Evolutionary conservation across 2,888 invertebrate genomes (phyloP), one percentile per base, ranked within the genome.

Genomic region (Andrena haemorrhoa): DNA sequence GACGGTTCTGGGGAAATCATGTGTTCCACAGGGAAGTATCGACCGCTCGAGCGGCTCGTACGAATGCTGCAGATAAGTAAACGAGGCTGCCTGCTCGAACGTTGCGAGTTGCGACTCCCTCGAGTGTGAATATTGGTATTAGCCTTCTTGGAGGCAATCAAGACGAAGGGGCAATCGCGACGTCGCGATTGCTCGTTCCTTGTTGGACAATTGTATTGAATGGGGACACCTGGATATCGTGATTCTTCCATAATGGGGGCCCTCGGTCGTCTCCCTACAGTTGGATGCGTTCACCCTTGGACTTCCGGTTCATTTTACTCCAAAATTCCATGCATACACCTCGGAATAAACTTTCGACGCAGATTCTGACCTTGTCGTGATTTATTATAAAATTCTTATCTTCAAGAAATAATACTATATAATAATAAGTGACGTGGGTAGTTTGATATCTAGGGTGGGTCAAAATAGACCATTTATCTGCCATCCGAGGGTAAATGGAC

Each of bases 1-100:
- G 29, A 20, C 20, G 16, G 63, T 33, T 31, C 56, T 26, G 56
- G 23, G 7, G 2, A 56, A 68, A 56, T 64, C 41, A 26, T 23
- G 68, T n/a, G 64, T 56, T 51, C 10, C 51, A n/a, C 12, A 10
- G 16, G 31, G 70, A 35, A 31, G n/a, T 29, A 26, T 70, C 58
- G 41, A 33, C 56, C 60, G 51, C 47, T 61, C 41, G 60, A 49
- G 12, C 29, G 60, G 29, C 41, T 70, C 41, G 26, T n/a, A 29
- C 58, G 60, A 60, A 47, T 29, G 23, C 35, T 20, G 47, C 31
- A 16, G 60, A 7, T 60, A 49, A 29, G 7, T 26, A 10, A 56
- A 23, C 23, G 56, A 20, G 51, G 20, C 8, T 51, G n/a, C 51
- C 51, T 20, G 51, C 8, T 20, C 20, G 51, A 51, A 20, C 51